These are phyloP conservation scores for Dyspetes luteomarginatus DNA, from an alignment of 2,888 invertebrate species.

Conservation along the genomic window DNA sequence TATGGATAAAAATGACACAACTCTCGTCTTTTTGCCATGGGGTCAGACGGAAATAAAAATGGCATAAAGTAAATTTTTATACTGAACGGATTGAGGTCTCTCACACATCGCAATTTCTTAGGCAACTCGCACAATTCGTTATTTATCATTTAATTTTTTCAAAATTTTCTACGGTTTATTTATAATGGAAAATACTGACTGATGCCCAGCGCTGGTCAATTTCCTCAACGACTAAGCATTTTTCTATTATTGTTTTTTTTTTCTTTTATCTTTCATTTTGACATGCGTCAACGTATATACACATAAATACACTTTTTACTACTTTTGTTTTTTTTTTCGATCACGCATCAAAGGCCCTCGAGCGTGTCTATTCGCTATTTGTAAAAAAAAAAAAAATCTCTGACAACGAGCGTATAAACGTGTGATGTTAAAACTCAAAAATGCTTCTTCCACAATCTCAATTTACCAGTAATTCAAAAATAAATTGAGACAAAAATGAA, in stretches of 20 bases:
- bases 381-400: not conserved
- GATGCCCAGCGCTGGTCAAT: not conserved
- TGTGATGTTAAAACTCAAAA: conserved; percentile 34
- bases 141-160: conserved; percentile 5
- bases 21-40: too few species aligned
- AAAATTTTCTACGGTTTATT: not conserved
- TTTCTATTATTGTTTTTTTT: conserved; percentile 13
- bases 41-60: too few species aligned
- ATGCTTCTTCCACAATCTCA: conserved; percentile 20
- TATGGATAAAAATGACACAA: not conserved
- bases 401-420: not conserved
- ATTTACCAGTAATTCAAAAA: conserved; percentile 3
- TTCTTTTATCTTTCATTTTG: not conserved
- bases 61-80: too few species aligned
- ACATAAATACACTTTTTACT: conserved; percentile 40
- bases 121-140: not conserved
- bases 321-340: conserved; percentile 11
- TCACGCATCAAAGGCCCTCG: conserved; percentile 8
- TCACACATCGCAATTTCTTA: conserved; percentile 43
- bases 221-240: conserved; percentile 18
- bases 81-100: conserved; percentile 38
- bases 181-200: conserved; percentile 7
- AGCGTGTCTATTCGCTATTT: conserved; percentile 37
- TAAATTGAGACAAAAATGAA: not conserved
- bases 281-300: conserved; percentile 60